phyloP scores from a whole-genome alignment of 1,140 invertebrate species.

The Nymphalis io region DNA sequence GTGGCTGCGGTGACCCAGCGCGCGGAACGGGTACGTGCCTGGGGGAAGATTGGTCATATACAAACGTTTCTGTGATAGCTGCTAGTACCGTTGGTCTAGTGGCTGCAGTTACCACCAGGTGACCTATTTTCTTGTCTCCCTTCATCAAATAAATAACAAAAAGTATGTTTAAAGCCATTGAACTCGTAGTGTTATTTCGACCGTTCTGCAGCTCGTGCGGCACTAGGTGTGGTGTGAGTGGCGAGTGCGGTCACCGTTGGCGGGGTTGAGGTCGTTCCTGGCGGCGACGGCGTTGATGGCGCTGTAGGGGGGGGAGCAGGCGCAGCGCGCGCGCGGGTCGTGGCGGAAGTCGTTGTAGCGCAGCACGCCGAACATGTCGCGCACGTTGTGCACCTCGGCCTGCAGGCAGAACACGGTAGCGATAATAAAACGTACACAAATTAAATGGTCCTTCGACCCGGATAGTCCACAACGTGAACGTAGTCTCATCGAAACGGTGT shows the following conservation, averaged over 20 bases:
- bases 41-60: background rate
- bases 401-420: constrained; percentile 30
- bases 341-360: constrained; percentile 88
- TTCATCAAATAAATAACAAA: too few species aligned
- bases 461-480: background rate
- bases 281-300: constrained; percentile 88
- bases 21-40: constrained; percentile 84
- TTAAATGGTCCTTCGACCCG: background rate
- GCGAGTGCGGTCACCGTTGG: constrained; percentile 80
- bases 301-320: constrained; percentile 86
- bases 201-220: too few species aligned
- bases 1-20: constrained; percentile 84
- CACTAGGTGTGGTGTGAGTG: too few species aligned
- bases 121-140: too few species aligned
- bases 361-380: constrained; percentile 84
- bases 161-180: too few species aligned
- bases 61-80: too few species aligned
- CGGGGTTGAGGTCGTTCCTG: constrained; percentile 86
- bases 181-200: too few species aligned
- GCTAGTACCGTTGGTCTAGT: too few species aligned
- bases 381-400: constrained; percentile 79
- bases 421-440: too few species aligned
- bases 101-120: too few species aligned
- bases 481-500: background rate
- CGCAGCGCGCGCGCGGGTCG: constrained; percentile 86